Conservation (phyloP, 2,797 vertebrate genomes). For the Buphagus erythrorhynchus region DNA sequence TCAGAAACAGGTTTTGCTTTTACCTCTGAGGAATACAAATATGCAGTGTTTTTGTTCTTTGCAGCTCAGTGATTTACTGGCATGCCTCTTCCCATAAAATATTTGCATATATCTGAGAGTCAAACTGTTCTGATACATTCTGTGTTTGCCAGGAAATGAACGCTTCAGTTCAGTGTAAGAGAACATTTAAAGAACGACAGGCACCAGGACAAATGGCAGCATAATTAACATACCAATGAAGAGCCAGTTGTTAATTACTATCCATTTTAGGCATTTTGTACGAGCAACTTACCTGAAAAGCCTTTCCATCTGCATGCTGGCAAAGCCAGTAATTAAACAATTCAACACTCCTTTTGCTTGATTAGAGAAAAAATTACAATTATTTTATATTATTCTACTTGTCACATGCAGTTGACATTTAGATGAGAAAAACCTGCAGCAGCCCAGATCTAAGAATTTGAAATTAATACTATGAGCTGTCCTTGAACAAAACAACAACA, state of each 20-base stretch:
- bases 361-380: conserved; percentile 41
- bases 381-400: conserved; percentile 50
- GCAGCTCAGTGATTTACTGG: conserved; percentile 65
- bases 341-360: conserved; percentile 36
- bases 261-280: conserved; percentile 18
- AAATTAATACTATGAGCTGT: not conserved
- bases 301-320: conserved; percentile 19
- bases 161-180: conserved; percentile 23
- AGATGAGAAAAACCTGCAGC: conserved; percentile 18
- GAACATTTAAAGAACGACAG: conserved; percentile 38
- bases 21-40: conserved; percentile 54
- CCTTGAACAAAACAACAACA: not conserved
- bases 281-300: conserved; percentile 65
- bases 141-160: conserved; percentile 60
- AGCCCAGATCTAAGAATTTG: not conserved
- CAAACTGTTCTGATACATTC: conserved; percentile 56
- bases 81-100: conserved; percentile 60
- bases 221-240: conserved; percentile 52
- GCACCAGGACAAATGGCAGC: conserved; percentile 26
- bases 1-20: conserved; percentile 17
- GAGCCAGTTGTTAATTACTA: conserved; percentile 43
- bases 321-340: conserved; percentile 61
- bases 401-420: conserved; percentile 29
- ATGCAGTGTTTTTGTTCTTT: conserved; percentile 56
- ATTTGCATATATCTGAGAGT: conserved; percentile 65